Base-by-base conservation (phyloP, 2,797 vertebrate species). In the Sebastes dallii region DNA sequence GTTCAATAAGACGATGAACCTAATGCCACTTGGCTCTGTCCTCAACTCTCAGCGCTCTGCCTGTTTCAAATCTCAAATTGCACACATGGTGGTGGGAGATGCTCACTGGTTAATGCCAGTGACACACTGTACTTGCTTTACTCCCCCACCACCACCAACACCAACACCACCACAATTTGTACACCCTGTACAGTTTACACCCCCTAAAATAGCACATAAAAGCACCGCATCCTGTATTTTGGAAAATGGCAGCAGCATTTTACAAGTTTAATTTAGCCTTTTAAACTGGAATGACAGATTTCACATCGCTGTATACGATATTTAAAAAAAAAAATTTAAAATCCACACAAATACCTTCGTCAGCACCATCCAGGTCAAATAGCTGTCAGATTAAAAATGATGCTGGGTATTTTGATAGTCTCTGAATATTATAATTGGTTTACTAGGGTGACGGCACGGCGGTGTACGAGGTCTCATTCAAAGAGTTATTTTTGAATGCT, bases 401-500 rank as follows among this genome's bases (percentile, higher is more conserved):
- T 72, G 60, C n/a, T 65, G 27, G 20, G 56, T 75, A 69, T 75
- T 84, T 75, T 75, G 72, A 82, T 66, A 54, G 50, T 64, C 58
- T 78, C 66, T 20, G 54, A 66, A 72, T 70, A 46, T 80, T 78
- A 55, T 74, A 77, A 77, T 74, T 83, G 75, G 34, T 82, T 75
- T 83, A 67, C 52, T 36, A 30, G 32, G 42, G 50, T 79, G 73
- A 59, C 2, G 56, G 74, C 54, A 46, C 32, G 1, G 10, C 72
- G 54, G 64, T 55, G 34, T 58, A 71, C 68, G 34, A 36, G 65
- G 25, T 68, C 36, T 70, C 61, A 72, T 82, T 80, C 59, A 81
- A 54, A 72, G 30, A 67, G 80, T 77, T 89, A 82, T 90, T 88
- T 88, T 77, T 68, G 54, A 86, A 76, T 81, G 56, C 66, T 64